These are phyloP conservation scores for Sylvicola cinctus DNA, from an alignment of 2,888 invertebrate species.

Conservation along the genomic window DNA sequence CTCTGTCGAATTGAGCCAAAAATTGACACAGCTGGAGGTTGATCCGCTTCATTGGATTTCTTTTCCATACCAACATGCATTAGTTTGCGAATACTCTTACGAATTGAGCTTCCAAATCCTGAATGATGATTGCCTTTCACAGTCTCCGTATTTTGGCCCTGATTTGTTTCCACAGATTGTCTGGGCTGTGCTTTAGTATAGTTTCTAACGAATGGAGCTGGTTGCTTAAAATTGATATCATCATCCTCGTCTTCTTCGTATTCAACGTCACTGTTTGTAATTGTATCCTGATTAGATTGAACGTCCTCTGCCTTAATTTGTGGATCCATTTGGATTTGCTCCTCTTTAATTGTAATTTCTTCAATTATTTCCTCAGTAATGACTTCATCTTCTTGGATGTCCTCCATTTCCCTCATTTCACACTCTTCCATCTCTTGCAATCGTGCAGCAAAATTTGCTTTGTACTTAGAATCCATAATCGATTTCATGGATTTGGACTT, in stretches of 20 bases:
- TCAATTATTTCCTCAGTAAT: not conserved
- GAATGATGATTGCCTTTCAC: too few species aligned
- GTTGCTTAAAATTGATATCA: constrained; percentile 15
- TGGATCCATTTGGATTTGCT: not conserved
- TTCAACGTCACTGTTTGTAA: constrained; percentile 1
- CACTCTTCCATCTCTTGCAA: not conserved
- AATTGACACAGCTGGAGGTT: not conserved
- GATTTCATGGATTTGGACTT: not conserved
- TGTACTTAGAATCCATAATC: constrained; percentile 5
- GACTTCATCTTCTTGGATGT: not conserved
- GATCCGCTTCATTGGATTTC: not conserved
- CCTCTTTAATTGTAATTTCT: not conserved
- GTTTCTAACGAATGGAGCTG: constrained; percentile 21
- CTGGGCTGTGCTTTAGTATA: constrained; percentile 17
- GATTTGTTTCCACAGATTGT: too few species aligned
- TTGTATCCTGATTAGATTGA: constrained; percentile 1
- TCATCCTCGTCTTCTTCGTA: constrained; percentile 7
- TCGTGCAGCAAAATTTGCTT: constrained; percentile 4
- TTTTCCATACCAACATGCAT: not conserved
- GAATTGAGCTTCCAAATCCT: constrained; percentile 12
- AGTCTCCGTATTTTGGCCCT: too few species aligned
- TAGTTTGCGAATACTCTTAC: constrained; percentile 8
- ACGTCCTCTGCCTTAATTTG: constrained; percentile 1
- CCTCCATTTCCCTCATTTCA: not conserved
- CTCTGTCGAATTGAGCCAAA: constrained; percentile 18